Base-by-base conservation (phyloP, 2,113 vertebrate species). In the Tragelaphus buxtoni region DNA sequence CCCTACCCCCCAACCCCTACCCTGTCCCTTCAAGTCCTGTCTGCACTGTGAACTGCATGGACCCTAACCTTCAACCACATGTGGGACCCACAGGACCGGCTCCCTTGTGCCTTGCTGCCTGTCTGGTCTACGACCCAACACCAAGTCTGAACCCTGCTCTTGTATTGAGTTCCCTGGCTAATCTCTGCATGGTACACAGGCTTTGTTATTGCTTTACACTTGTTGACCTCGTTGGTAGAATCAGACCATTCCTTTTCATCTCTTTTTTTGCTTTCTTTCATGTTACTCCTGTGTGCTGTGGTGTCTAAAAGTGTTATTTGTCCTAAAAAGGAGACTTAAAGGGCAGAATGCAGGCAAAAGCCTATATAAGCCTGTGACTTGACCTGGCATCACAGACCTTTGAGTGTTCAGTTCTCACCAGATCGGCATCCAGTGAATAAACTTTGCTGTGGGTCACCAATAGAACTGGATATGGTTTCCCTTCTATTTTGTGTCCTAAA, bases 1-100 rank as follows among this genome's bases (percentile, higher is more conserved):
- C 4, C 7, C 28, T 60, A 60, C 5, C 58, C 12, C 1, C 28
- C 60, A 61, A 30, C 39, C 39, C 39, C 39, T 39, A 39, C 39
- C 39, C 3, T 4, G 26, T 20, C 61, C 14, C 13, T 7, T 13
- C 20, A 47, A 80, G 10, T 11, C 26, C 85, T 3, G 0, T 30
- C 51, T 55, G 30, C 16, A 10, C 20, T 55, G n/a, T 28, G 55
- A 32, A 45, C 18, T 10, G 14, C 26, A 17, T 10, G 45, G 22
- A 22, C 35, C 12, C 20, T 26, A 32, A 42, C 35, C 39, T 81
- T 86, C 90, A 14, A 30, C 28, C 5, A 32, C 18, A 7, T 24
- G 13, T n/a, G 39, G 30, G 1, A 14, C 51, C 24, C 53, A 28
- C 7, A 24, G 16, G 28, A 3, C 4, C 0, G 1, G 22, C 39